A percentile compares a stretch with the other conserved stretches of the same genome.
These are phyloP conservation scores for Myotis daubentonii DNA, from an alignment of 2,797 vertebrate species.

Conservation along the genomic window DNA sequence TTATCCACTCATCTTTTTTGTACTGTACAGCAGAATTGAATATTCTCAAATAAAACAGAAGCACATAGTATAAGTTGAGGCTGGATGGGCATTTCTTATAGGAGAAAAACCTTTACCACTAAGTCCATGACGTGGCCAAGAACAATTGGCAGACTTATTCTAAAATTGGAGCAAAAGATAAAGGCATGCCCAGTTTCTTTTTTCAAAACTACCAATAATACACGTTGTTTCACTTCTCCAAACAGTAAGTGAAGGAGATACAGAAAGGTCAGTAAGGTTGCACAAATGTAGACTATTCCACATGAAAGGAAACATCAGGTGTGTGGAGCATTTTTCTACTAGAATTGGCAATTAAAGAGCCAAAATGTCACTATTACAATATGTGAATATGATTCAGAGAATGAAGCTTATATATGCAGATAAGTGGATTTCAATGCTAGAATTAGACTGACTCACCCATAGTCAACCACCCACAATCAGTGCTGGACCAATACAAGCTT, in stretches of 20 bases:
- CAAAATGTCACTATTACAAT: neutral
- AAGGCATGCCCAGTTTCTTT: neutral
- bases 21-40: neutral
- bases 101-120: neutral
- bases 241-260: neutral
- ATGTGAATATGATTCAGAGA: neutral
- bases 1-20: neutral
- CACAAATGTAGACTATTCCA: neutral
- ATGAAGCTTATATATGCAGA: neutral
- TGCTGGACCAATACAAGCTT: neutral
- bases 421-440: neutral
- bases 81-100: neutral
- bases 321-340: neutral
- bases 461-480: neutral
- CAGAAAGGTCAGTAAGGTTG: neutral
- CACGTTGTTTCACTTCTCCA: neutral
- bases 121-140: neutral
- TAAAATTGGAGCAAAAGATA: neutral
- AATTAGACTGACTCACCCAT: neutral
- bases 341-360: neutral
- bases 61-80: neutral
- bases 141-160: neutral
- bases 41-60: neutral
- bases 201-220: neutral
- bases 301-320: neutral